Conservation (phyloP, 2,113 vertebrate genomes). For the Albula glossodonta region DNA sequence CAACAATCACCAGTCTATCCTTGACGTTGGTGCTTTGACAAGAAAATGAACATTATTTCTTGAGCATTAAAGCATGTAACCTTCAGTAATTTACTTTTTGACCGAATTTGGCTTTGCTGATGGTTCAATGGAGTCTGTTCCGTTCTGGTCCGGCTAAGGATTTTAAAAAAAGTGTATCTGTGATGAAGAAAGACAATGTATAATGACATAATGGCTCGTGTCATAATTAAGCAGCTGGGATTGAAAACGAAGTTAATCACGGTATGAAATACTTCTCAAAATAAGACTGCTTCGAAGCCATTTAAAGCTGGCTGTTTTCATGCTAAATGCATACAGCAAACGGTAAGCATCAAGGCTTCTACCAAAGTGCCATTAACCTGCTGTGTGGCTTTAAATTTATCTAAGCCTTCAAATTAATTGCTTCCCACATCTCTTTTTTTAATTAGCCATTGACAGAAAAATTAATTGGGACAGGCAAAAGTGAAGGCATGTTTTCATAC, state of each 20-base stretch:
- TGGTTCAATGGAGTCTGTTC: neutral
- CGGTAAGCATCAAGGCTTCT: neutral
- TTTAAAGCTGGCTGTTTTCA: slow-evolving; percentile 10
- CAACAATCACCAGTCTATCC: neutral
- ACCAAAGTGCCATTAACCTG: slow-evolving; percentile 31
- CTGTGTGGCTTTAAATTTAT: slow-evolving; percentile 29
- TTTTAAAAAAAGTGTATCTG: slow-evolving; percentile 11
- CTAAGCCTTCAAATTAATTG: slow-evolving; percentile 1
- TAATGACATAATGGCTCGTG: slow-evolving; percentile 23
- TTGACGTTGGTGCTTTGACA: neutral
- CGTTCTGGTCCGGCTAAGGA: neutral
- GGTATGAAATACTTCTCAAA: slow-evolving; percentile 28
- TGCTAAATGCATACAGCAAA: neutral
- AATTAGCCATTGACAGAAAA: slow-evolving; percentile 12
- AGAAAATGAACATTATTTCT: neutral
- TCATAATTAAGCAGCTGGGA: slow-evolving; percentile 26
- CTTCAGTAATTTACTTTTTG: neutral
- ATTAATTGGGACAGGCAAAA: slow-evolving; percentile 11
- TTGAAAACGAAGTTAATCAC: slow-evolving; percentile 26
- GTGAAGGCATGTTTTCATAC: neutral
- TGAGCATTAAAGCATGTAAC: neutral
- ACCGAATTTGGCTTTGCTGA: neutral
- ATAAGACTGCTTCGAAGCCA: slow-evolving; percentile 6
- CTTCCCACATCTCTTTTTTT: neutral
- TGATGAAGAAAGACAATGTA: neutral